A percentile compares a stretch with the other conserved stretches of the same genome.
These are phyloP conservation scores for Ictalurus furcatus DNA, from an alignment of 2,113 vertebrate genomes.

Conservation along the genomic window DNA sequence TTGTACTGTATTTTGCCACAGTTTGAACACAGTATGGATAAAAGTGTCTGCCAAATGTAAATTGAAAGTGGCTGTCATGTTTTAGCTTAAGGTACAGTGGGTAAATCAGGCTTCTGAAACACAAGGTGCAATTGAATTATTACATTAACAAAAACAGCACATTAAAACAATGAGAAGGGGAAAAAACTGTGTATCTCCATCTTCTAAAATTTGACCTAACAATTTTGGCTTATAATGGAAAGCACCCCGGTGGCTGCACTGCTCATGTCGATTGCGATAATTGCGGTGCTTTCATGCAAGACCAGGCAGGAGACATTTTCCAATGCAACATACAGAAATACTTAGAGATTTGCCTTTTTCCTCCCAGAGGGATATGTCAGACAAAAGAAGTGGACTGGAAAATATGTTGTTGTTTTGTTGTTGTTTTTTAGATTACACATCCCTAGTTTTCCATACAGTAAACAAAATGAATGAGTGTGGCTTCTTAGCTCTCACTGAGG, in stretches of 20 bases:
- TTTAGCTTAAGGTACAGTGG: neutral
- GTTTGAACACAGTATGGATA: neutral
- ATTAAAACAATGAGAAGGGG: neutral
- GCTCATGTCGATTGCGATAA: constrained; percentile 29
- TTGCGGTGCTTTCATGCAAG: constrained; percentile 30
- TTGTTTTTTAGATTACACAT: constrained; percentile 3
- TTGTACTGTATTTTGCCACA: neutral
- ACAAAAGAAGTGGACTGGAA: constrained; percentile 43
- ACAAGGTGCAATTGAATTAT: neutral
- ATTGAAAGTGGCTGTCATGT: neutral
- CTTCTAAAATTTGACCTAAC: neutral
- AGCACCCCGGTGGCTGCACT: neutral
- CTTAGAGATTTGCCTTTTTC: constrained; percentile 33
- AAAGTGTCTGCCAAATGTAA: neutral
- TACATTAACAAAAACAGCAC: constrained; percentile 2
- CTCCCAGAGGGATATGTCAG: constrained; percentile 36
- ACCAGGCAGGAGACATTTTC: constrained; percentile 33
- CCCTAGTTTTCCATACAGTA: constrained; percentile 37
- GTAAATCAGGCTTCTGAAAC: neutral
- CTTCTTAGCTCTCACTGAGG: neutral
- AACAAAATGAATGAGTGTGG: constrained; percentile 43
- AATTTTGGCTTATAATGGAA: constrained; percentile 8
- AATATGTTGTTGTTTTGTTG: constrained; percentile 22
- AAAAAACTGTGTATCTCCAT: neutral
- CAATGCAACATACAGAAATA: constrained; percentile 28